Conservation (phyloP, 2,113 vertebrate species). For the Rhabdomys dilectus region DNA sequence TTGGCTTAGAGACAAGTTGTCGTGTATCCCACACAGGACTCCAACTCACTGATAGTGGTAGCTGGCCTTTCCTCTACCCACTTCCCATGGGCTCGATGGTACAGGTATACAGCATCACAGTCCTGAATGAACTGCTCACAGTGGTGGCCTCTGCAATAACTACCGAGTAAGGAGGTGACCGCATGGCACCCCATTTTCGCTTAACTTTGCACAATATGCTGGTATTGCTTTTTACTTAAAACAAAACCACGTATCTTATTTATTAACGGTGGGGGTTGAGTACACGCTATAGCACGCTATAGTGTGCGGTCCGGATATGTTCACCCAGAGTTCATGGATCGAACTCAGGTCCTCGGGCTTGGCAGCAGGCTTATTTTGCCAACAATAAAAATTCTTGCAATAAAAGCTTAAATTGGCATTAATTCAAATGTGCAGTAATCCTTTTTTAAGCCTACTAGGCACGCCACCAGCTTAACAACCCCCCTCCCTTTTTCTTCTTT, state of each 20-base stretch:
- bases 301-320: no score
- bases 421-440: background rate
- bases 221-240: background rate
- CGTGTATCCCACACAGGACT: background rate
- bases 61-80: background rate
- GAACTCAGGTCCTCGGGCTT: background rate
- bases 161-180: rapidly evolving
- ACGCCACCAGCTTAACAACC: background rate
- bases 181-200: rapidly evolving
- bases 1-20: background rate
- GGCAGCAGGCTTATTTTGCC: background rate
- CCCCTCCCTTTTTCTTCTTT: background rate
- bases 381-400: background rate
- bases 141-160: rapidly evolving
- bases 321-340: background rate
- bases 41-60: no score
- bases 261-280: background rate
- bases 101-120: background rate
- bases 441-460: background rate
- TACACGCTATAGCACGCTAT: background rate
- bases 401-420: background rate
- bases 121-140: background rate
- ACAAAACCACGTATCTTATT: background rate
- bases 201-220: background rate
- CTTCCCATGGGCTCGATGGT: no score